Evolutionary conservation across 1,140 invertebrate genomes (phyloP).

Genomic region (Helicoverpa armigera): DNA sequence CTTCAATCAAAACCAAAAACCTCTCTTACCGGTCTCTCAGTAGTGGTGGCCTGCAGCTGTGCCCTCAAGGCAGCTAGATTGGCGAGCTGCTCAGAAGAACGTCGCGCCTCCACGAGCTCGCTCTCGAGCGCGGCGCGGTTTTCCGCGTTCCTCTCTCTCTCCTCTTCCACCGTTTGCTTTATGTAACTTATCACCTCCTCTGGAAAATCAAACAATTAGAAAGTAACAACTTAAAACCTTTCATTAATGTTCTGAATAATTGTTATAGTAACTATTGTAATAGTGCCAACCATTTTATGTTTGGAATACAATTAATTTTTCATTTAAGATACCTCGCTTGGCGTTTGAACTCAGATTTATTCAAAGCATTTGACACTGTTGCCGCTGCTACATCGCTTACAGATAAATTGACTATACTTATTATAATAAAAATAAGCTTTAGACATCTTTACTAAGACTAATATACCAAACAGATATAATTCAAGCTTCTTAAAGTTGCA

Average conservation of each 20-base stretch:
- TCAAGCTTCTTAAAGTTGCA: no score
- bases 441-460: no score
- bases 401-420: no score
- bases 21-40: conserved; percentile 68
- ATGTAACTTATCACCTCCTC: conserved; percentile 80
- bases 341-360: no score
- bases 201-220: conserved; percentile 34
- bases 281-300: no score
- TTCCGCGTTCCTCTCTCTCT: conserved; percentile 73
- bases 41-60: conserved; percentile 66
- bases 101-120: conserved; percentile 69
- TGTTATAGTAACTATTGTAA: background rate
- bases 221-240: background rate
- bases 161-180: conserved; percentile 78
- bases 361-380: no score
- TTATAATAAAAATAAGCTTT: no score
- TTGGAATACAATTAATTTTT: no score
- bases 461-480: no score
- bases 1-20: background rate
- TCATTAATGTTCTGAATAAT: background rate
- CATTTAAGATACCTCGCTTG: no score
- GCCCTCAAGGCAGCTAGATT: conserved; percentile 69
- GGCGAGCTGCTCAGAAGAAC: conserved; percentile 71
- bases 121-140: conserved; percentile 70
- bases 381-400: no score